A percentile compares a stretch with the other conserved stretches of the same genome.
Conservation (phyloP, 2,888 invertebrate species). For the Noctua janthina region DNA sequence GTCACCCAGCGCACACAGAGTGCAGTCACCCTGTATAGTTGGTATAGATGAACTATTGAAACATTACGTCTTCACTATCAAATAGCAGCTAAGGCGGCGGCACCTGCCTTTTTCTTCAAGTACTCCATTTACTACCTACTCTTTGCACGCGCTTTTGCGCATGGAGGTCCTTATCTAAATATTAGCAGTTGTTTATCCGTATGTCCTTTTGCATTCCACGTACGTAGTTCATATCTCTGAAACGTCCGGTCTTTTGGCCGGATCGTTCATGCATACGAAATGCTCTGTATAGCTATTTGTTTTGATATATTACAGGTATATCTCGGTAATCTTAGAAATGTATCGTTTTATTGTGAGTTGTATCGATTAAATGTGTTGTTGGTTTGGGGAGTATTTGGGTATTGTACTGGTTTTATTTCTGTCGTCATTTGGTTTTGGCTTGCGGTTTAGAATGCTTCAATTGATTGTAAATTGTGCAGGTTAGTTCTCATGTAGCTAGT, state of each 20-base stretch:
- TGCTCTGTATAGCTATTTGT: slow-evolving; percentile 66
- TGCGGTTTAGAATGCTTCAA: background rate
- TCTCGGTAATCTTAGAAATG: slow-evolving; percentile 35
- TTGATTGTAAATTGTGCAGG: background rate
- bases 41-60: background rate
- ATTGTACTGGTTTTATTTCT: background rate
- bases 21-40: background rate
- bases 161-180: slow-evolving; percentile 82
- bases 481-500: background rate
- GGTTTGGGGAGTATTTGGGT: slow-evolving; percentile 1
- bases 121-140: slow-evolving; percentile 27
- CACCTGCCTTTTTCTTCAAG: background rate
- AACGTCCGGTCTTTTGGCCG: slow-evolving; percentile 75
- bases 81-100: background rate
- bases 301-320: slow-evolving; percentile 63
- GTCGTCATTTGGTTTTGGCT: background rate
- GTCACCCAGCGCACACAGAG: background rate
- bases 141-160: slow-evolving; percentile 61
- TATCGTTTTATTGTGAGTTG: slow-evolving; percentile 33
- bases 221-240: slow-evolving; percentile 78
- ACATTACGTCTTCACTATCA: background rate
- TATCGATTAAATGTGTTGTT: slow-evolving; percentile 33
- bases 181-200: slow-evolving; percentile 83
- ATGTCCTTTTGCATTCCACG: slow-evolving; percentile 79
- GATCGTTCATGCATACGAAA: slow-evolving; percentile 80